Conservation (phyloP, 2,113 vertebrate species). For the Andinoacara biseriatus region DNA sequence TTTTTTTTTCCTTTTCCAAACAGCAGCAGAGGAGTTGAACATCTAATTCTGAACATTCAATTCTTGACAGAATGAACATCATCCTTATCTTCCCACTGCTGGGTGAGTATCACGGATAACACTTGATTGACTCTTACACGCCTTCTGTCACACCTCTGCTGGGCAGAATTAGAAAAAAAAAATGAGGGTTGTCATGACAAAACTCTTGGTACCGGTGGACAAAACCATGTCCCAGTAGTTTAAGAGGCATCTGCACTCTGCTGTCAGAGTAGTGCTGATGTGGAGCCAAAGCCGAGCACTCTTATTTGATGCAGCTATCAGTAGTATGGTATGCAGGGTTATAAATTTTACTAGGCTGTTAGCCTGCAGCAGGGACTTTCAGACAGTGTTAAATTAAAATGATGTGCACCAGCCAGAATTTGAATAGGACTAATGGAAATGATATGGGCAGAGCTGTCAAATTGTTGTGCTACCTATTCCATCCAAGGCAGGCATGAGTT, state of each 20-base stretch:
- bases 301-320: slow-evolving; percentile 34
- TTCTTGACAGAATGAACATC: slow-evolving; percentile 43
- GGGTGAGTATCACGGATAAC: slow-evolving; percentile 59
- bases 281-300: slow-evolving; percentile 17
- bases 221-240: slow-evolving; percentile 9
- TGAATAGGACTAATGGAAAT: slow-evolving; percentile 36
- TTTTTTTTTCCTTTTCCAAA: neutral
- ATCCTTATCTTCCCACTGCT: slow-evolving; percentile 38
- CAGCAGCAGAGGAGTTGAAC: neutral
- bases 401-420: slow-evolving; percentile 30
- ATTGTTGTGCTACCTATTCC: neutral
- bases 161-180: neutral
- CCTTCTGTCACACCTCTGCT: neutral
- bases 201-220: neutral
- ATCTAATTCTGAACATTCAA: neutral
- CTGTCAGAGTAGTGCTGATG: slow-evolving; percentile 28
- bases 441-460: slow-evolving; percentile 35
- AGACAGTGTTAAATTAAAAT: slow-evolving; percentile 44
- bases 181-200: neutral
- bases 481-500: slow-evolving; percentile 1
- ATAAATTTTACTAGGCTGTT: slow-evolving; percentile 33
- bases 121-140: neutral
- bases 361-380: slow-evolving; percentile 30
- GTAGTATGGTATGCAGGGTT: slow-evolving; percentile 15
- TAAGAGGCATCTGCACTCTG: neutral